Evolutionary conservation across 2,797 vertebrate genomes (phyloP).

Genomic region (Eulemur mongoz): DNA sequence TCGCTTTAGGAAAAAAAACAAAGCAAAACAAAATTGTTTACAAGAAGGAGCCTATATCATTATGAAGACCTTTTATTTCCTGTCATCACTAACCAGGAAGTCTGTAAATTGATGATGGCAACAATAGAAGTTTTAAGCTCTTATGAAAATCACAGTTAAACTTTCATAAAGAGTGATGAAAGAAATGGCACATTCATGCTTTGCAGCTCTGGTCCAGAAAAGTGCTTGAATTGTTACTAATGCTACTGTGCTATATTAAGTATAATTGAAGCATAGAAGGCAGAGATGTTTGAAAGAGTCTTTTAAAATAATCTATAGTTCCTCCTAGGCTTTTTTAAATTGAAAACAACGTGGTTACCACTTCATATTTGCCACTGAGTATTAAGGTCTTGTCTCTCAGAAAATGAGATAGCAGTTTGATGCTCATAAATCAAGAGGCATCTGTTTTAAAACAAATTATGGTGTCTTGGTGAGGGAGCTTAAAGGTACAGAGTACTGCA

Average conservation of each 20-base stretch:
- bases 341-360: slow-evolving; percentile 59
- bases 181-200: neutral
- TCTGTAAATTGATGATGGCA: neutral
- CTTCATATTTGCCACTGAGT: slow-evolving; percentile 15
- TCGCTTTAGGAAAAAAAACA: neutral
- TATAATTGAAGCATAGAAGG: slow-evolving; percentile 14
- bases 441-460: neutral
- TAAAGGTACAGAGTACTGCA: neutral
- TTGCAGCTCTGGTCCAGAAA: neutral
- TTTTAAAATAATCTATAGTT: slow-evolving; percentile 52
- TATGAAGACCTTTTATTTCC: slow-evolving; percentile 6
- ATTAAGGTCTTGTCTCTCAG: slow-evolving; percentile 30
- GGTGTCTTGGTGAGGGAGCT: neutral
- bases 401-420: slow-evolving; percentile 49
- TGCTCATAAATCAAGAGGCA: slow-evolving; percentile 37
- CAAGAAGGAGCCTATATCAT: neutral
- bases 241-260: neutral
- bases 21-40: neutral
- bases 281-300: slow-evolving; percentile 30
- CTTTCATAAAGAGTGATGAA: neutral
- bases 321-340: slow-evolving; percentile 55
- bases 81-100: neutral
- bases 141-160: neutral
- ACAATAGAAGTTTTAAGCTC: neutral
- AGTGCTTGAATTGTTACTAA: neutral